Evolutionary conservation across 2,888 invertebrate species (phyloP).

Genomic region (Glaucopsyche alexis): DNA sequence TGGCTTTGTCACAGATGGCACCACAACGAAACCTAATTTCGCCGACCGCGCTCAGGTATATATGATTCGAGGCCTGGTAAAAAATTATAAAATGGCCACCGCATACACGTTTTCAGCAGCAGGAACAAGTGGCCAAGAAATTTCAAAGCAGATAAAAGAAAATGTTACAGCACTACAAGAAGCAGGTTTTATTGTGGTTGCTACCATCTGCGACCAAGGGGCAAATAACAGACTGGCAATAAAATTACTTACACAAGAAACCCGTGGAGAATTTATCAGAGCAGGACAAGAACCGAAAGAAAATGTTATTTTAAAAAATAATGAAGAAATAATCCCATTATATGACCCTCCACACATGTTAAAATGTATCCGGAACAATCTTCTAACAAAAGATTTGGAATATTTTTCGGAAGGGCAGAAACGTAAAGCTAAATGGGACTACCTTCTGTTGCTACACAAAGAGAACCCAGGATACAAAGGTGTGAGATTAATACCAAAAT

Average conservation of each 20-base stretch:
- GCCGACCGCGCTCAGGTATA: not conserved
- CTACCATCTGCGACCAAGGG: not conserved
- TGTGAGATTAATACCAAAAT: constrained; percentile 40
- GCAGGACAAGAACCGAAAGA: not conserved
- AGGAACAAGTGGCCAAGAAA: not conserved
- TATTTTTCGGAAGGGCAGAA: constrained; percentile 25
- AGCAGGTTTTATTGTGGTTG: not conserved
- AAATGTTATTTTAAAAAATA: not conserved
- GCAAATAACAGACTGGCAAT: not conserved
- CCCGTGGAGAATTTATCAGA: not conserved
- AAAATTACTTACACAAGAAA: not conserved
- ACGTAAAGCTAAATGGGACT: constrained; percentile 27
- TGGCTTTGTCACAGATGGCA: not conserved
- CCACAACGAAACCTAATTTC: not conserved
- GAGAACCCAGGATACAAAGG: too few relatives aligned
- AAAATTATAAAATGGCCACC: not conserved
- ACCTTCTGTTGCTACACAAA: constrained; percentile 32
- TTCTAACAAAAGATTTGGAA: not conserved
- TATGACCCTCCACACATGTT: not conserved
- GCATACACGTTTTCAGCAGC: not conserved
- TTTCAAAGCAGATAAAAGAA: not conserved
- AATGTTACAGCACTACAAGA: not conserved
- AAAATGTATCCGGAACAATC: not conserved
- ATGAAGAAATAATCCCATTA: not conserved
- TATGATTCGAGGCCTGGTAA: not conserved